Evolutionary conservation across 1,140 invertebrate species (phyloP), one percentile per base, ranked within the genome.

Genomic region (Oscheius sp.): DNA sequence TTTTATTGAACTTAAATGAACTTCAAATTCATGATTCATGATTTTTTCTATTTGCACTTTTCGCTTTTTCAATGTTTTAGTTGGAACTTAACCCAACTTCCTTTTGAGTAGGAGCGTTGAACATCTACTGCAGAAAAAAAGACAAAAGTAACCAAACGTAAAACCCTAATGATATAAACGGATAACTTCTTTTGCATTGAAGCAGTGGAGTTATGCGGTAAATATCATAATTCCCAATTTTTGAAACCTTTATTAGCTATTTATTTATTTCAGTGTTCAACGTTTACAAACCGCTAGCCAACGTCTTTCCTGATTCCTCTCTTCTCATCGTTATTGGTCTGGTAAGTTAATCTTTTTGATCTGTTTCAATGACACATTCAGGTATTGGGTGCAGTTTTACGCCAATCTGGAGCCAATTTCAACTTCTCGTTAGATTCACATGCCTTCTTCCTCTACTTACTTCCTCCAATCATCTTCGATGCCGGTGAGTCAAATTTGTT

Each of bases 381-480:
- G 66, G 34, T 68, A 7, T 63, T 20, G 20, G 82, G 82, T 31
- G 77, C 52, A 32, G 34, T 59, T 0, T 29, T 74, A 3, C 64
- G 34, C 18, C 49, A 74, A 18, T 59, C 45, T 3, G 32, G 38
- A 2, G n/a, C 65, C 7, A 63, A 15, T 7, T 10, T 61, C 2
- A 26, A 3, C 38, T 55, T 79, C 20, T 46, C 42, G 13, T 38
- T 84, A 15, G 78, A 83, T 7, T 70, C 78, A 1, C 71, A 74
- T 15, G 73, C 69, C 15, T 83, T 83, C 74, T 83, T 83, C 67
- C 38, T 84, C 2, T 83, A 84, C 36, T 72, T 83, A 18, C 71
- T 83, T 7, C 87, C 87, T 20, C 87, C 87, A 79, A 88, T 85
- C 80, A 87, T 86, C 59, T 80, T 78, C 34, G 75, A 83, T 77